phyloP scores from a whole-genome alignment of 1,140 invertebrate genomes.

The Pogonognathellus flavescens region DNA sequence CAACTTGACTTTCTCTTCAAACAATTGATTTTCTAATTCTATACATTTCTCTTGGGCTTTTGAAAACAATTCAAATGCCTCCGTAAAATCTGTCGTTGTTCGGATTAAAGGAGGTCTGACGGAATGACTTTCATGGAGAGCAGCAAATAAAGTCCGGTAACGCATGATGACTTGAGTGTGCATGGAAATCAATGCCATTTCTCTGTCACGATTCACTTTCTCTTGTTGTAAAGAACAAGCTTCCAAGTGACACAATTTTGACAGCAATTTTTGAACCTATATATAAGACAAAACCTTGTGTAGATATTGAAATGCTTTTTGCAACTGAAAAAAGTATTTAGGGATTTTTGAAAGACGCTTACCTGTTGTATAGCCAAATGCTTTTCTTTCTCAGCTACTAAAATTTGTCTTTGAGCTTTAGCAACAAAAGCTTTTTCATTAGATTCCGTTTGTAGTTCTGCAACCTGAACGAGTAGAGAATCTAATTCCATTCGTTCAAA shows the following conservation, averaged over 20 bases:
- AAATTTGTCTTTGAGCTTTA: constrained; percentile 7
- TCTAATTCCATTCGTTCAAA: constrained; percentile 54
- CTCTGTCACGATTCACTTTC: constrained; percentile 45
- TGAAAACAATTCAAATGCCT: constrained; percentile 42
- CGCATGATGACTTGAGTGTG: constrained; percentile 51
- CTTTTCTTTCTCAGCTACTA: constrained; percentile 46
- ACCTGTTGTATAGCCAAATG: constrained; percentile 52
- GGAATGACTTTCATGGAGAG: constrained; percentile 49
- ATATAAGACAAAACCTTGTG: not conserved
- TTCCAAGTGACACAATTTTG: constrained; percentile 39
- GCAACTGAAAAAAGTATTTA: not conserved
- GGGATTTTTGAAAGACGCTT: not conserved
- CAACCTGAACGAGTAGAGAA: constrained; percentile 28
- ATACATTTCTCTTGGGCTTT: constrained; percentile 10
- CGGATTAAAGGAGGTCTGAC: not conserved
- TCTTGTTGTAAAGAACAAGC: constrained; percentile 31
- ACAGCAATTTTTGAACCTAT: constrained; percentile 36
- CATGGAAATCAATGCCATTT: constrained; percentile 51
- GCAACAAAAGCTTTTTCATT: constrained; percentile 39
- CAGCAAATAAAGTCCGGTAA: constrained; percentile 49
- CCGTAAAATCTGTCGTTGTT: not conserved
- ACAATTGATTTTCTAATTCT: constrained; percentile 44
- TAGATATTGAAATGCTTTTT: no score
- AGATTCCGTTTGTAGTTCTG: constrained; percentile 27
- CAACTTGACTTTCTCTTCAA: not conserved